phyloP scores from a whole-genome alignment of 2,113 vertebrate species.

The Hemichromis elongatus region DNA sequence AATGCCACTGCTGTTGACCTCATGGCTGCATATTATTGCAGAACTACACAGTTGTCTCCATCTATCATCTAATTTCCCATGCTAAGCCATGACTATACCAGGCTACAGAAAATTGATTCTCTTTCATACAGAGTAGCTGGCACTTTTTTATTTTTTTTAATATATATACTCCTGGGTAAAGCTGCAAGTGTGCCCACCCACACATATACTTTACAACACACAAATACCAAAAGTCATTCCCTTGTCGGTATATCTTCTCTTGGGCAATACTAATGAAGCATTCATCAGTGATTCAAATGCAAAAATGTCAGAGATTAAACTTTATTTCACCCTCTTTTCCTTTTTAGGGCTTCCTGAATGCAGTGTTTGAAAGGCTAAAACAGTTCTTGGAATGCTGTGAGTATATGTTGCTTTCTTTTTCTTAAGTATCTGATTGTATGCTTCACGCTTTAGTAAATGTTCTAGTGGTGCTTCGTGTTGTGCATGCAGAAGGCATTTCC shows the following conservation, averaged over 20 bases:
- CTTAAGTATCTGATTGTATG: neutral
- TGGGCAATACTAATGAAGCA: conserved; percentile 12
- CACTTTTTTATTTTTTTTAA: conserved; percentile 3
- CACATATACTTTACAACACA: neutral
- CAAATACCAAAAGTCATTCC: neutral
- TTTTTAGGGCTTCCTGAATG: conserved; percentile 87
- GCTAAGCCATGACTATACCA: neutral
- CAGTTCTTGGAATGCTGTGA: conserved; percentile 96
- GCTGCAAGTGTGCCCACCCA: neutral
- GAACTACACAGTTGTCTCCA: conserved; percentile 45
- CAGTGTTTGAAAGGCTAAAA: conserved; percentile 88
- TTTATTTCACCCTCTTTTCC: conserved; percentile 18
- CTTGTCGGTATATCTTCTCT: conserved; percentile 5
- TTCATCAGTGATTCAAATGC: conserved; percentile 30
- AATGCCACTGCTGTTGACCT: conserved; percentile 46
- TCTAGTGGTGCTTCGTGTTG: neutral
- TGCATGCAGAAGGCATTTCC: neutral
- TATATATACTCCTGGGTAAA: neutral
- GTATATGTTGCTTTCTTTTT: conserved; percentile 62
- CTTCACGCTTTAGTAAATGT: neutral
- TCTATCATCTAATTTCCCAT: conserved; percentile 47
- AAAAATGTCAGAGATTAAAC: conserved; percentile 42
- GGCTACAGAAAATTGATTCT: conserved; percentile 36
- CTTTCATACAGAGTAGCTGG: conserved; percentile 14
- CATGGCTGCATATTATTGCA: conserved; percentile 44